These are phyloP conservation scores for Peromyscus californicus DNA, from an alignment of 2,113 vertebrate species.

Conservation along the genomic window DNA sequence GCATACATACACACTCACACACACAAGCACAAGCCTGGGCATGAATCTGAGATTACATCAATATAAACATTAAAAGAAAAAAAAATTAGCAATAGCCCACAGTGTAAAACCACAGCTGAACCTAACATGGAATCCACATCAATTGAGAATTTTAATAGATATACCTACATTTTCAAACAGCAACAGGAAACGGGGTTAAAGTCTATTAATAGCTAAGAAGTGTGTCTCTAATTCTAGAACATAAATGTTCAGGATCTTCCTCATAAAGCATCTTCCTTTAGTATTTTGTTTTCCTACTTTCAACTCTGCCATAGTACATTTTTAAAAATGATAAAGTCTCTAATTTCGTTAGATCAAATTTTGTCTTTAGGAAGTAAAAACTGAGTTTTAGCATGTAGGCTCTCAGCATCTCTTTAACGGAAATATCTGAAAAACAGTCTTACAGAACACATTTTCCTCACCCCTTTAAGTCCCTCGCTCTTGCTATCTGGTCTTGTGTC, in stretches of 20 bases:
- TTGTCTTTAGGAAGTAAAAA: background rate
- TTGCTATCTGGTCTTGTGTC: too few species aligned
- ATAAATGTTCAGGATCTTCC: background rate
- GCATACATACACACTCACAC: accelerated
- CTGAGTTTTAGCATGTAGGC: background rate
- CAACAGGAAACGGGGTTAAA: background rate
- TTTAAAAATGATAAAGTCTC: background rate
- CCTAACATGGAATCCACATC: background rate
- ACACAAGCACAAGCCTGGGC: background rate
- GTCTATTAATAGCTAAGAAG: background rate
- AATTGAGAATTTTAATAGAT: background rate
- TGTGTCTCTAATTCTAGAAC: background rate
- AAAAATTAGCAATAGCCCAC: background rate
- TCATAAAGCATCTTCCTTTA: background rate
- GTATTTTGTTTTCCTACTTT: background rate
- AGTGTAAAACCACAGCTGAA: background rate
- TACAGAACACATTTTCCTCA: background rate
- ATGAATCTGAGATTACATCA: background rate
- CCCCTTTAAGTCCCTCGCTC: background rate
- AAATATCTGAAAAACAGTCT: background rate
- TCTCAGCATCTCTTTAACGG: background rate
- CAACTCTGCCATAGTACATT: background rate
- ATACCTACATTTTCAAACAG: background rate
- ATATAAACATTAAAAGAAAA: background rate
- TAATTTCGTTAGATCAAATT: background rate